These are phyloP conservation scores for Formica exsecta DNA, from an alignment of 1,140 invertebrate genomes.

Conservation along the genomic window DNA sequence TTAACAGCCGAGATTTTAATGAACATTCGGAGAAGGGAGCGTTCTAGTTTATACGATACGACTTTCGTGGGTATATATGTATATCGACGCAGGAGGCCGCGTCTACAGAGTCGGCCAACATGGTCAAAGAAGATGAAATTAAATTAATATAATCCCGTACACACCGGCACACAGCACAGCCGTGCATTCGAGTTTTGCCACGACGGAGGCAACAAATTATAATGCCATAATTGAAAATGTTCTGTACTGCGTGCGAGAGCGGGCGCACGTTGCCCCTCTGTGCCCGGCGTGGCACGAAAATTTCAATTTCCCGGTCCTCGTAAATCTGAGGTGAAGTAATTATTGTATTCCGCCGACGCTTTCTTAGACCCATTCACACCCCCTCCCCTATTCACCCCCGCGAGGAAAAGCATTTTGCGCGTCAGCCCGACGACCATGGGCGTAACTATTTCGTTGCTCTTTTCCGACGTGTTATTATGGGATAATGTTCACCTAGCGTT, in stretches of 20 bases:
- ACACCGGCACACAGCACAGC: slow-evolving; percentile 71
- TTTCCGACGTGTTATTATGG: slow-evolving; percentile 52
- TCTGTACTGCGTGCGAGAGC: slow-evolving; percentile 75
- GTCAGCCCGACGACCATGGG: slow-evolving; percentile 83
- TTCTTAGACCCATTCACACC: slow-evolving; percentile 84
- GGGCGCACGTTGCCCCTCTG: slow-evolving; percentile 50
- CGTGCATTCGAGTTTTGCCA: slow-evolving; percentile 76
- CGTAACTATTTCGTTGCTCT: slow-evolving; percentile 78
- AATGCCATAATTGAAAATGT: slow-evolving; percentile 86
- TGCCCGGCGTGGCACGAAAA: slow-evolving; percentile 80
- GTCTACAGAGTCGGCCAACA: slow-evolving; percentile 63
- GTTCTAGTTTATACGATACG: slow-evolving; percentile 20
- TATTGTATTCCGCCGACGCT: slow-evolving; percentile 85
- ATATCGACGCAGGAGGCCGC: slow-evolving; percentile 30
- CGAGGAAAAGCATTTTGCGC: slow-evolving; percentile 79
- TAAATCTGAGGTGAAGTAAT: slow-evolving; percentile 86
- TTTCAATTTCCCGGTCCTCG: slow-evolving; percentile 85
- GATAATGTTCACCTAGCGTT: slow-evolving; percentile 52
- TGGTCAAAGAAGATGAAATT: slow-evolving; percentile 84
- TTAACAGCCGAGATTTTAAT: slow-evolving; percentile 21
- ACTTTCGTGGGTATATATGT: neutral
- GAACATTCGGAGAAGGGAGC: neutral
- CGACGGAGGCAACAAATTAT: slow-evolving; percentile 84
- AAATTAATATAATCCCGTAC: slow-evolving; percentile 84
- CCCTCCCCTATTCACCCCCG: slow-evolving; percentile 26